A percentile compares a stretch with the other conserved stretches of the same genome.
Conservation (phyloP, 2,888 invertebrate species). For the Stenodema calcarata region DNA sequence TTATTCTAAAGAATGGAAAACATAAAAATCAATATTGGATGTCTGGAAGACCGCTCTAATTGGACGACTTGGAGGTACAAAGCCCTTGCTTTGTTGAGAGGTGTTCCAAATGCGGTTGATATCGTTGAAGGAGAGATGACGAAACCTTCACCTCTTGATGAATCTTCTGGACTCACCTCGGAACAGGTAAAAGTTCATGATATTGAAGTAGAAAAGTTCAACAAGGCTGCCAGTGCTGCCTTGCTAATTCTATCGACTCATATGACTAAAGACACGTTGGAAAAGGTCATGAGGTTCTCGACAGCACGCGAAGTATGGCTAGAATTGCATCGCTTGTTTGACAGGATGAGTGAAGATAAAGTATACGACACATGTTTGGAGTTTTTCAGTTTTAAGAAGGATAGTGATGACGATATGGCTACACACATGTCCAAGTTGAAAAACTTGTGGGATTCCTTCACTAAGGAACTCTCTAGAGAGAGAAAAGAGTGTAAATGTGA, state of each 20-base stretch:
- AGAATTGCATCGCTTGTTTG: conserved; percentile 53
- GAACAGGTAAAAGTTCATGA: neutral
- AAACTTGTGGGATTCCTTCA: conserved; percentile 9
- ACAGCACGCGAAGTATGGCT: conserved; percentile 53
- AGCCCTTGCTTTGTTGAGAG: too few relatives aligned
- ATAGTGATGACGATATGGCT: conserved; percentile 51
- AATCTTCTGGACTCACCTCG: too few relatives aligned
- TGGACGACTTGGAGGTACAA: too few relatives aligned
- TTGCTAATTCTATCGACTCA: conserved; percentile 52
- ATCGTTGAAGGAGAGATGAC: too few relatives aligned
- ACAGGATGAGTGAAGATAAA: conserved; percentile 54
- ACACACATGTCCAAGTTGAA: conserved; percentile 25
- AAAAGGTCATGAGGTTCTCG: conserved; percentile 54
- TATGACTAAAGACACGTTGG: conserved; percentile 54
- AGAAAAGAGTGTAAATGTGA: neutral
- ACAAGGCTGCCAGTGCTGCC: neutral
- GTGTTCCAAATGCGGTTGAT: too few relatives aligned
- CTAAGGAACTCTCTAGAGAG: neutral
- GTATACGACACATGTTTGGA: conserved; percentile 53
- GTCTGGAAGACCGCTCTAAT: too few relatives aligned
- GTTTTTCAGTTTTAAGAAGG: conserved; percentile 52
- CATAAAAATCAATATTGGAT: too few relatives aligned
- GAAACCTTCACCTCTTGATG: too few relatives aligned
- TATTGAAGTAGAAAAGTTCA: neutral
- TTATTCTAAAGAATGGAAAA: too few relatives aligned